These are phyloP conservation scores for Macrosiphum euphorbiae DNA, from an alignment of 2,888 invertebrate genomes.

Conservation along the genomic window DNA sequence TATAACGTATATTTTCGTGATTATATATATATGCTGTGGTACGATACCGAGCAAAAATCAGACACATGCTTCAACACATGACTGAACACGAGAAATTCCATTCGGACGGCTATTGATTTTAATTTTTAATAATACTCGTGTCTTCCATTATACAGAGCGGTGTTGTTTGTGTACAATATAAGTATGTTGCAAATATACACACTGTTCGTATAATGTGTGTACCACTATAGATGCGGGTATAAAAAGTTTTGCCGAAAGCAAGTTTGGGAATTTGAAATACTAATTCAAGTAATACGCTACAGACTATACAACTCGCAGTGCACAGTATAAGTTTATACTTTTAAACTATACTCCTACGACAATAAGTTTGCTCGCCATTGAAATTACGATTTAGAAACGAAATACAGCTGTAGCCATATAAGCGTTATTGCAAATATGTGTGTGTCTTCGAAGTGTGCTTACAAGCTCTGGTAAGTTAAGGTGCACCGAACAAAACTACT, in stretches of 20 bases:
- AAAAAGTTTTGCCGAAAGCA: background rate
- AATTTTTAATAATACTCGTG: background rate
- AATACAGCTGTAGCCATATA: background rate
- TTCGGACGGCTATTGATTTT: background rate
- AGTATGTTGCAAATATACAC: background rate
- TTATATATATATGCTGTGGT: background rate
- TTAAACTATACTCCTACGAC: background rate
- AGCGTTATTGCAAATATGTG: background rate
- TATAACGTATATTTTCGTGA: background rate
- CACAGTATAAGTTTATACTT: background rate
- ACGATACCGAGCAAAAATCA: background rate
- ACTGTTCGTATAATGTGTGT: background rate
- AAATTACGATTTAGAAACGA: background rate
- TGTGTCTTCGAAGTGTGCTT: background rate
- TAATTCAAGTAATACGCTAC: background rate
- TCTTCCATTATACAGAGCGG: background rate
- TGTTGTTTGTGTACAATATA: background rate
- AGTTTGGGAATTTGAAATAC: background rate
- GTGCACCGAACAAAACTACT: background rate
- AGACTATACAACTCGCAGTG: background rate
- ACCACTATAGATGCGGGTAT: background rate
- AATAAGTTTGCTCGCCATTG: background rate
- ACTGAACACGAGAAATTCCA: conserved; percentile 1
- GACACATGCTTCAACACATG: background rate
- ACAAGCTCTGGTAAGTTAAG: background rate